A percentile compares a stretch with the other conserved stretches of the same genome.
Evolutionary conservation across 2,888 invertebrate genomes (phyloP).

Genomic region (Leucoma salicis): DNA sequence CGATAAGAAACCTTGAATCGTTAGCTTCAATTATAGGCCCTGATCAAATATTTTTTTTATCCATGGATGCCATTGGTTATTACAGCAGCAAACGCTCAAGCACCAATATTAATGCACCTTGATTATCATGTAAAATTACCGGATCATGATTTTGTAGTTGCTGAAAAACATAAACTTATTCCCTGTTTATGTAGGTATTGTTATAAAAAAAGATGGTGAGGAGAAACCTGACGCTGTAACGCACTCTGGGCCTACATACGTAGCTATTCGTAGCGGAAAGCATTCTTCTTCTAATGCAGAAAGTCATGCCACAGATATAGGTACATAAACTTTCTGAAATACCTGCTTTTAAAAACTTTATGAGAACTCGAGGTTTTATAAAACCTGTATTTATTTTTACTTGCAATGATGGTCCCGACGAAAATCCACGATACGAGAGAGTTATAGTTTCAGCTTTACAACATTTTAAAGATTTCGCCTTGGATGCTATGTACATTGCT

Average conservation of each 20-base stretch:
- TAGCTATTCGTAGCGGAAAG: neutral
- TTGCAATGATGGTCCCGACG: conserved; percentile 8
- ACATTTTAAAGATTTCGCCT: neutral
- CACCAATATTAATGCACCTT: too few relatives aligned
- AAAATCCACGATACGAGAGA: conserved; percentile 14
- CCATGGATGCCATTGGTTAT: conserved; percentile 16
- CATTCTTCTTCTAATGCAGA: too few relatives aligned
- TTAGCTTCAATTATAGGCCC: conserved; percentile 19
- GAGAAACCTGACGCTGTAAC: too few relatives aligned
- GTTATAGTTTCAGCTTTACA: conserved; percentile 11
- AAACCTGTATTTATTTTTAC: neutral
- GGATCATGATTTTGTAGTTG: conserved; percentile 10
- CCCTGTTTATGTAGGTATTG: conserved; percentile 8
- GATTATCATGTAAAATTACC: too few relatives aligned
- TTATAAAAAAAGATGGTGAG: conserved; percentile 3
- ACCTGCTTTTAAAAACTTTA: too few relatives aligned
- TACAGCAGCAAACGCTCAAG: too few relatives aligned
- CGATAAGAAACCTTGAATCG: conserved; percentile 13
- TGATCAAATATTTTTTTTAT: conserved; percentile 19
- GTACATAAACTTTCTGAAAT: neutral
- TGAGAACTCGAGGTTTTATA: conserved; percentile 5
- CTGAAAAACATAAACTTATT: conserved; percentile 13
- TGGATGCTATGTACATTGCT: conserved; percentile 6
- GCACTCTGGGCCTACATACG: neutral
- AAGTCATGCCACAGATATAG: neutral